These are phyloP conservation scores for Platypus cylindrus DNA, from an alignment of 2,888 invertebrate species.

Conservation along the genomic window DNA sequence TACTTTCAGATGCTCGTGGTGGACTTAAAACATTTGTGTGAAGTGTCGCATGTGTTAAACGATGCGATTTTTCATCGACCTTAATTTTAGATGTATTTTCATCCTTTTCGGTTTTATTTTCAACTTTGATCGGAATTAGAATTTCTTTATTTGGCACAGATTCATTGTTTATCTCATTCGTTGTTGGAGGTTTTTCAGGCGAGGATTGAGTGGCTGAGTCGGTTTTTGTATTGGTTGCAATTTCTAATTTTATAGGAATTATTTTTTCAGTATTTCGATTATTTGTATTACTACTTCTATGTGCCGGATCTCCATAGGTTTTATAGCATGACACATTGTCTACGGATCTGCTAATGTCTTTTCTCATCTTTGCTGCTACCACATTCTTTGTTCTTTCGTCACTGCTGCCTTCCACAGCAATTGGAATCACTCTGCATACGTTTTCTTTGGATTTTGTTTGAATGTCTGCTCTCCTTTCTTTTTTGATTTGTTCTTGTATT, in stretches of 20 bases:
- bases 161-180: no score
- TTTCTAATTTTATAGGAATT: constrained; percentile 3
- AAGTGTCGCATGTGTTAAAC: background rate
- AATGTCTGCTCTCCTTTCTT: background rate
- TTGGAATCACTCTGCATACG: background rate
- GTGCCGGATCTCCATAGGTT: background rate
- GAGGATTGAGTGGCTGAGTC: no score
- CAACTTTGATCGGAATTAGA: constrained; percentile 2
- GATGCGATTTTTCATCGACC: background rate
- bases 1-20: constrained; percentile 21
- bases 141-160: background rate
- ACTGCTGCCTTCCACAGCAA: no score
- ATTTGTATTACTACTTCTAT: background rate
- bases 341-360: background rate
- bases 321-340: background rate
- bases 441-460: background rate
- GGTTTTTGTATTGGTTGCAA: background rate
- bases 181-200: no score
- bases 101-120: background rate
- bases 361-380: background rate
- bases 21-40: constrained; percentile 20
- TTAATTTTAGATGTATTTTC: constrained; percentile 1
- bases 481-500: background rate
- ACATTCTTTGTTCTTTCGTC: constrained; percentile 3
- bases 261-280: constrained; percentile 2